Evolutionary conservation across 2,888 invertebrate genomes (phyloP).

Genomic region (Catocala fraxini): DNA sequence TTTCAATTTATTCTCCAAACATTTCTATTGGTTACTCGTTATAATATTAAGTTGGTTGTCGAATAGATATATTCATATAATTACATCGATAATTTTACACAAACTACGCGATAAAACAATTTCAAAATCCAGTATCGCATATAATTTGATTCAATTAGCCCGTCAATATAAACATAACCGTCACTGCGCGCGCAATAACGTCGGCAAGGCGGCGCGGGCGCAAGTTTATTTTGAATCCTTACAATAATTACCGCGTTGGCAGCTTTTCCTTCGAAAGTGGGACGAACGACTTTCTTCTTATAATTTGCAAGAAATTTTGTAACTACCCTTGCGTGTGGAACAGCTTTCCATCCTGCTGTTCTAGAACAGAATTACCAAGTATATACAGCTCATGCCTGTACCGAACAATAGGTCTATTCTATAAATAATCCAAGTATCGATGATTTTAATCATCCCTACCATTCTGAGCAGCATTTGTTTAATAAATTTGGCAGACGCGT

Average conservation of each 20-base stretch:
- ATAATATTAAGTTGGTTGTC: no score
- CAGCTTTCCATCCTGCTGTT: conserved; percentile 51
- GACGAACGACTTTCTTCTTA: conserved; percentile 43
- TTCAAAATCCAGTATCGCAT: background rate
- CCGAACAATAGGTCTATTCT: no score
- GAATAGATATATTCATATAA: no score
- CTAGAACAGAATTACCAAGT: conserved; percentile 19
- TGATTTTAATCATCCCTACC: no score
- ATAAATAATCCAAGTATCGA: no score
- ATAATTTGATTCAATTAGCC: conserved; percentile 13
- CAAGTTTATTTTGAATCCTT: conserved; percentile 38
- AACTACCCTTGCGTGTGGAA: conserved; percentile 50
- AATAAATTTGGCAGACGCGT: no score
- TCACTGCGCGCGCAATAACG: conserved; percentile 11
- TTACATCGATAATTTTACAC: no score
- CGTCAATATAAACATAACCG: conserved; percentile 13
- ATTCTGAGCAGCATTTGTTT: no score
- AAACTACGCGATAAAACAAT: conserved; percentile 2
- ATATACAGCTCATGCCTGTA: background rate
- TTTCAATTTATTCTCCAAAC: no score
- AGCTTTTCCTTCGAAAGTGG: conserved; percentile 48
- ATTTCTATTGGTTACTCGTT: no score
- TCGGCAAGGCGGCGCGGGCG: background rate
- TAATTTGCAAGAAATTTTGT: conserved; percentile 56
- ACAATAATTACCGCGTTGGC: conserved; percentile 42